Percentiles rank a stretch among this genome's conserved stretches.
Conservation (phyloP, 2,888 invertebrate species). For the Podotricha telesiphe region DNA sequence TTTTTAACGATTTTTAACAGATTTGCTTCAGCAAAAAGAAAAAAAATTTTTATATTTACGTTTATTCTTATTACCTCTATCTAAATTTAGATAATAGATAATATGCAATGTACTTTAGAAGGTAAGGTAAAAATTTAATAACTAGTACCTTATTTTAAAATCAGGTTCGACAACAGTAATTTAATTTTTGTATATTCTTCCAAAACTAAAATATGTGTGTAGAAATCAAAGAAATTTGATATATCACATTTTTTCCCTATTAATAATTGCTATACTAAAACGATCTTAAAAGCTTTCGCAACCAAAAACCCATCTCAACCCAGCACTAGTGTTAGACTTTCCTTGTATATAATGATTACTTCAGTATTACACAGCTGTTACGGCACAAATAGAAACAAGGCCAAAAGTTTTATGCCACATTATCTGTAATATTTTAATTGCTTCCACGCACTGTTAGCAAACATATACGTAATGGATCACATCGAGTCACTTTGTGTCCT, state of each 20-base stretch:
- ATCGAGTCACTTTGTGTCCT: conserved; percentile 33
- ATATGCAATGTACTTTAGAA: too few species aligned
- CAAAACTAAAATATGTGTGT: too few species aligned
- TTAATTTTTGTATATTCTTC: too few species aligned
- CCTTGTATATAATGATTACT: conserved; percentile 19
- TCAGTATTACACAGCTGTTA: conserved; percentile 20
- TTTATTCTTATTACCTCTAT: too few species aligned
- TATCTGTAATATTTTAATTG: conserved; percentile 61
- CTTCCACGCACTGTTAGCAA: conserved; percentile 60
- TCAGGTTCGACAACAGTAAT: too few species aligned
- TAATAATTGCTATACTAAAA: background rate
- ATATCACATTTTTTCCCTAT: background rate
- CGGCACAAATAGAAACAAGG: conserved; percentile 33
- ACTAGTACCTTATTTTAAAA: too few species aligned
- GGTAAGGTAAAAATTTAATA: too few species aligned
- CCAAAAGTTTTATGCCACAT: conserved; percentile 36
- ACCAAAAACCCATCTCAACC: background rate
- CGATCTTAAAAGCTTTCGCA: background rate
- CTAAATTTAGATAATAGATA: too few species aligned
- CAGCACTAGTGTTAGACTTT: background rate
- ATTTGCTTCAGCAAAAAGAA: too few species aligned
- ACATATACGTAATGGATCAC: conserved; percentile 33
- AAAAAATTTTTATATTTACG: too few species aligned
- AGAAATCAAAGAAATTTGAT: background rate
- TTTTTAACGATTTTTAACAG: too few species aligned